phyloP scores from a whole-genome alignment of 2,888 invertebrate species.

The Pheosia gnoma region DNA sequence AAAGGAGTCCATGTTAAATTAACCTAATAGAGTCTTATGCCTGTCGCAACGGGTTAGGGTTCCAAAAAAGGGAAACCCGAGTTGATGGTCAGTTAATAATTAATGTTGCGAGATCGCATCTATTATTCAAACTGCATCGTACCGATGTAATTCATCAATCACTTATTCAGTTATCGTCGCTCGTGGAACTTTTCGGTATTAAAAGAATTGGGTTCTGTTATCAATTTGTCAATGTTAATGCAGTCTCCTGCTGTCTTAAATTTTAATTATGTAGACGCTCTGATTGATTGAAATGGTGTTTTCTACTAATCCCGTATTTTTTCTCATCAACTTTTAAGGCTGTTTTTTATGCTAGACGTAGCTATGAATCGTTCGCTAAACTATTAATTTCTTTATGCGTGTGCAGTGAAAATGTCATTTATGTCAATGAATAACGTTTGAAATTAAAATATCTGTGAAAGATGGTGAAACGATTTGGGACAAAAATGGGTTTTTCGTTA shows the following conservation, averaged over 20 bases:
- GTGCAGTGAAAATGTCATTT: too few species aligned
- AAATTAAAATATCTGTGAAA: too few species aligned
- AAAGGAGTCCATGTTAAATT: background rate
- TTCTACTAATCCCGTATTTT: background rate
- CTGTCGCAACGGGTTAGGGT: conserved; percentile 7
- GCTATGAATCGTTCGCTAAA: too few species aligned
- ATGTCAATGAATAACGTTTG: too few species aligned
- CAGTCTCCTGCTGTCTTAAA: background rate
- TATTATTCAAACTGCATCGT: conserved; percentile 27
- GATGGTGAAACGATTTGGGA: background rate
- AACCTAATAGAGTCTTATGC: background rate
- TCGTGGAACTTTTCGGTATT: conserved; percentile 12
- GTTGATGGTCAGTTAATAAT: conserved; percentile 12
- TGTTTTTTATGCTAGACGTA: background rate
- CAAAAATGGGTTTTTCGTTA: background rate
- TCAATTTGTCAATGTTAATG: too few species aligned
- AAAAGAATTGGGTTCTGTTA: background rate
- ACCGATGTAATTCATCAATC: conserved; percentile 26
- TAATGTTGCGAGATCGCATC: conserved; percentile 15
- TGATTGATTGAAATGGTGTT: background rate
- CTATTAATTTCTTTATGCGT: too few species aligned
- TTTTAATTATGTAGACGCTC: background rate
- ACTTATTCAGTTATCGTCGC: conserved; percentile 19
- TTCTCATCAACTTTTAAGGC: background rate
- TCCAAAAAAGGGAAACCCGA: conserved; percentile 6